These are phyloP conservation scores for Corvus hawaiiensis DNA, from an alignment of 2,113 vertebrate species.

Conservation along the genomic window DNA sequence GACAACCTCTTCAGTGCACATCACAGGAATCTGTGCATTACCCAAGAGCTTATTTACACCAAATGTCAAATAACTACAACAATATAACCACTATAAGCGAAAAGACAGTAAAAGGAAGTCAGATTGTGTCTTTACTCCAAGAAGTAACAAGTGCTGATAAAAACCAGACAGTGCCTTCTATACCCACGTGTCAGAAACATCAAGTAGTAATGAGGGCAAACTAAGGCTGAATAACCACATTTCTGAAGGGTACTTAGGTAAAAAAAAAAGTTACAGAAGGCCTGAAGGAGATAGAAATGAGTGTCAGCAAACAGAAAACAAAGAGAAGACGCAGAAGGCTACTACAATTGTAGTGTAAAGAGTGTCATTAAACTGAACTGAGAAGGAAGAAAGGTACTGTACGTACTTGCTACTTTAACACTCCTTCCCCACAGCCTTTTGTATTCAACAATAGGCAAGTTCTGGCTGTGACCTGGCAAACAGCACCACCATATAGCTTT, in stretches of 20 bases:
- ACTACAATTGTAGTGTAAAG: not conserved
- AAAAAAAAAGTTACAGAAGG: not conserved
- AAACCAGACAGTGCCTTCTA: not conserved
- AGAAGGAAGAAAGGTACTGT: not conserved
- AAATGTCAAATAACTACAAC: not conserved
- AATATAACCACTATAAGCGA: not conserved
- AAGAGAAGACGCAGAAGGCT: not conserved
- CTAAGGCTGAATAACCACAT: not conserved
- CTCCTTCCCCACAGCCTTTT: not conserved
- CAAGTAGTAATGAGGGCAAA: not conserved
- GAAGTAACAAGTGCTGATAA: not conserved
- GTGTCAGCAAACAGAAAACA: not conserved
- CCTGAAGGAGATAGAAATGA: not conserved
- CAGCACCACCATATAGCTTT: not conserved
- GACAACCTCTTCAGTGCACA: not conserved
- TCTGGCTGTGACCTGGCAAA: not conserved
- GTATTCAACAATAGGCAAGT: not conserved
- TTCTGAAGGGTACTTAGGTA: not conserved
- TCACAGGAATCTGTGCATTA: not conserved
- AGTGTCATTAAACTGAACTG: not conserved
- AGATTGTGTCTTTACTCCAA: not conserved
- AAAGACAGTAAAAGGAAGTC: not conserved
- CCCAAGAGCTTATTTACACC: not conserved
- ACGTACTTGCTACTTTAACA: not conserved
- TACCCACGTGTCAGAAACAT: not conserved